Evolutionary conservation across 2,113 vertebrate genomes (phyloP), one percentile per base, ranked within the genome.

Genomic region (Verasper variegatus): DNA sequence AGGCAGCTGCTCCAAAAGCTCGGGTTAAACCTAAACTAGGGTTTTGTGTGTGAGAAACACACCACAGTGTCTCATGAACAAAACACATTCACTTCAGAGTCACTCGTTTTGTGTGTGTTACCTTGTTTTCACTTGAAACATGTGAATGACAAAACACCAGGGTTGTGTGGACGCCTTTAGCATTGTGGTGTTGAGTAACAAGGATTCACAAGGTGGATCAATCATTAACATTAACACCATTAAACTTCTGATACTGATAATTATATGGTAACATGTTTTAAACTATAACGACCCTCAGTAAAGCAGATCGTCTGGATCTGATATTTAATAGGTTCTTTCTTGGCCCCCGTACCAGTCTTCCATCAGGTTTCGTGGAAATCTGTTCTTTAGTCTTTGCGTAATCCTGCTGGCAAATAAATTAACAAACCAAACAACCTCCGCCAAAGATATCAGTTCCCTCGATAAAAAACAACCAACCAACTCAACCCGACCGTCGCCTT

Each of bases 1-100:
- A 78, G 84, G 12, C 80, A 85, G 86, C 82, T 76, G 75, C 75
- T 81, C 55, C 64, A 82, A 86, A 86, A 84, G 76, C 59, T 72
- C 71, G 66, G 85, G 87, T 91, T 92, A 87, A 92, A 84, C 57
- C 66, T 86, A 81, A 91, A 91, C 89, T 76, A 83, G 83, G 71
- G 76, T 75, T 83, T 80, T 86, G 76, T 85, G 71, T 71, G 42
- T 31, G 15, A 52, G 63, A 64, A 7, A 26, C 68, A 68, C 77
- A 79, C 71, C 74, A 42, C 67, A 83, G 85, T 80, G 76, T 76
- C 82, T 79, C 68, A 27, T 13, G 58, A 70, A 75, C 70, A 81
- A 81, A 74, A 80, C 76, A 62, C 31, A 61, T 35, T 20, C 37
- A n/a, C 67, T 58, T 77, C 69, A 67, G 35, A 78, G 68, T 68